A percentile compares a stretch with the other conserved stretches of the same genome.
Evolutionary conservation across 2,113 vertebrate species (phyloP).

Genomic region (Actenoides hombroni): DNA sequence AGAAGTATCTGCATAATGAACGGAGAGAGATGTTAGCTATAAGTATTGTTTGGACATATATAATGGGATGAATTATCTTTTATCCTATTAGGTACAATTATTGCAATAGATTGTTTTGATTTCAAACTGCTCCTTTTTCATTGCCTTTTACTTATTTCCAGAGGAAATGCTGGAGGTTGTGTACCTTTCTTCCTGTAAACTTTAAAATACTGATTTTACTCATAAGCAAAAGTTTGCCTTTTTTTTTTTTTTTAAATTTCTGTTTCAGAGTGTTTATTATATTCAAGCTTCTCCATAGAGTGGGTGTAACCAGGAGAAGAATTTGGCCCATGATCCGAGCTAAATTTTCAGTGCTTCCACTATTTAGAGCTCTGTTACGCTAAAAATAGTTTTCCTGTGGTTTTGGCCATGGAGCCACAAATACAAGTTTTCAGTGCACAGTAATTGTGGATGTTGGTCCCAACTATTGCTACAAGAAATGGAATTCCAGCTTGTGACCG

Average conservation of each 20-base stretch:
- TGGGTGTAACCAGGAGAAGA: constrained; percentile 62
- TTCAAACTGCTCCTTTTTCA: background rate
- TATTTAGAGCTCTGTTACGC: constrained; percentile 36
- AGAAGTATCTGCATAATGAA: background rate
- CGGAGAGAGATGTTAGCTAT: background rate
- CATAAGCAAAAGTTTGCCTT: background rate
- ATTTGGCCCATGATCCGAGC: constrained; percentile 49
- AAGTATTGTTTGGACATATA: background rate
- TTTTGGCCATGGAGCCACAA: constrained; percentile 62
- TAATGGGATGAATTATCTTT: background rate
- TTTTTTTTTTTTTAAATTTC: background rate
- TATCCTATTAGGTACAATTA: background rate
- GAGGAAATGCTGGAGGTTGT: background rate
- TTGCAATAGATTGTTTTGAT: background rate
- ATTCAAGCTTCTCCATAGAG: constrained; percentile 8
- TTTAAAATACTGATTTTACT: background rate
- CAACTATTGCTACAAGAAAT: constrained; percentile 8
- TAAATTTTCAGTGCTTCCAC: constrained; percentile 59
- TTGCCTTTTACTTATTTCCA: background rate
- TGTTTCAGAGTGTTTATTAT: background rate
- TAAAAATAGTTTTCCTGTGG: constrained; percentile 67
- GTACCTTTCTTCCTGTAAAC: background rate
- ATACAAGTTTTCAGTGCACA: constrained; percentile 41
- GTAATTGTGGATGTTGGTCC: constrained; percentile 47
- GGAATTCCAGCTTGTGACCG: constrained; percentile 9